Evolutionary conservation across 2,888 invertebrate species (phyloP).

Genomic region (Amphipyra berbera): DNA sequence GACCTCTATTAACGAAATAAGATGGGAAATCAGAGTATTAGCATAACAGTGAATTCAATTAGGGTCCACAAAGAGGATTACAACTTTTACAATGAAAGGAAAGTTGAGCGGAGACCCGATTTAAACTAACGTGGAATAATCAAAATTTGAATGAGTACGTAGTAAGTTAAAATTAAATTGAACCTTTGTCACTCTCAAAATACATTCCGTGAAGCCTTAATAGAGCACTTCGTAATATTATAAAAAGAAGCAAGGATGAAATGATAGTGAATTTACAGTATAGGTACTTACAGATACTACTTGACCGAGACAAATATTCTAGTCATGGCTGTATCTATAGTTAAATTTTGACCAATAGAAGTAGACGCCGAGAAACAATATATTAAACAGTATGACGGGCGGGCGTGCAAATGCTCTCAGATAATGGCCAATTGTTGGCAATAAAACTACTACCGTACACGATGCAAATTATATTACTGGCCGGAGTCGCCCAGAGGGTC

Average conservation of each 20-base stretch:
- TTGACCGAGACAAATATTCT: conserved; percentile 3
- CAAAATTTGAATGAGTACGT: conserved; percentile 84
- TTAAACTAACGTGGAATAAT: conserved; percentile 87
- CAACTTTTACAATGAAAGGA: conserved; percentile 89
- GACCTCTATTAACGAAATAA: conserved; percentile 90
- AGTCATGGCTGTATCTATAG: conserved; percentile 13
- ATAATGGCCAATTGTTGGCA: conserved; percentile 80
- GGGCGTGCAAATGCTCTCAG: conserved; percentile 76
- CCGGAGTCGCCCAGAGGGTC: conserved; percentile 63
- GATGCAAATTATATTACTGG: conserved; percentile 80
- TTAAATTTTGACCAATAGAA: conserved; percentile 48
- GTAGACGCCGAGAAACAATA: conserved; percentile 67
- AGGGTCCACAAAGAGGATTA: conserved; percentile 89
- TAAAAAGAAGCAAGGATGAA: conserved; percentile 1
- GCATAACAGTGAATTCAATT: conserved; percentile 90
- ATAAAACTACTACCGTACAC: conserved; percentile 79
- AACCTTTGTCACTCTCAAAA: conserved; percentile 56
- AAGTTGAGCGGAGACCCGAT: conserved; percentile 84
- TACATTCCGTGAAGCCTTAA: conserved; percentile 34
- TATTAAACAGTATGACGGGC: conserved; percentile 73
- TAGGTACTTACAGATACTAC: neutral
- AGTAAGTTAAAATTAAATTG: conserved; percentile 82
- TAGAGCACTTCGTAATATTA: conserved; percentile 15
- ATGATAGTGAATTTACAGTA: conserved; percentile 13
- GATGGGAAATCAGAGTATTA: conserved; percentile 90